Conservation (phyloP, 2,113 vertebrate species). For the Strix uralensis region DNA sequence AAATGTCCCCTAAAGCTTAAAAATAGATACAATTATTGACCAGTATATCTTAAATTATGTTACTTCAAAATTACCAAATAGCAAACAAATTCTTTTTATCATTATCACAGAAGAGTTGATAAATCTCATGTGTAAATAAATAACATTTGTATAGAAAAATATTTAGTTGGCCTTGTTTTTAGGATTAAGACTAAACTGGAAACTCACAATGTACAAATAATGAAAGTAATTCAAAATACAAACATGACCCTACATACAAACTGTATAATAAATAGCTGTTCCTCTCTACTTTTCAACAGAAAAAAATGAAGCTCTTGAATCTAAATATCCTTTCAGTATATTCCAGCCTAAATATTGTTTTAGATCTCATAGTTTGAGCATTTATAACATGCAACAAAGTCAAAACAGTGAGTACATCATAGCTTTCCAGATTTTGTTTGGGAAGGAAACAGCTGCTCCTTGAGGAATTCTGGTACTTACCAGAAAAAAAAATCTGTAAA, state of each 20-base stretch:
- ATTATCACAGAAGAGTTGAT: background rate
- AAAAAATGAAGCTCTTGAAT: background rate
- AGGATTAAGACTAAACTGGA: background rate
- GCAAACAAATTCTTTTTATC: background rate
- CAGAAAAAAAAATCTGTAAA: background rate
- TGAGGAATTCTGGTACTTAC: background rate
- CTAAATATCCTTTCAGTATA: conserved; percentile 1
- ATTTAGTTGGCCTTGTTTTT: background rate
- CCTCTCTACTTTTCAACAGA: background rate
- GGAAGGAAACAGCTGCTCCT: background rate
- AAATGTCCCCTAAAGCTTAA: background rate
- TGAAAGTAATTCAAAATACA: background rate
- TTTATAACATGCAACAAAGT: background rate
- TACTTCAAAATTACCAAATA: background rate
- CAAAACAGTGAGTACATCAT: background rate
- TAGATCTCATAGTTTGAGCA: background rate
- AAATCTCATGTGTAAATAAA: background rate
- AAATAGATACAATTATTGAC: background rate
- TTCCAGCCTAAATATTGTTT: conserved; percentile 2
- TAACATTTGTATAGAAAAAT: background rate
- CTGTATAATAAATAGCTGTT: background rate
- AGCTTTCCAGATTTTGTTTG: background rate
- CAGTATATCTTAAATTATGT: background rate
- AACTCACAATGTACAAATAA: background rate
- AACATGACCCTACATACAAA: background rate